These are phyloP conservation scores for Sinodicranocentrus sp. DNA, from an alignment of 2,888 invertebrate genomes.

Conservation along the genomic window DNA sequence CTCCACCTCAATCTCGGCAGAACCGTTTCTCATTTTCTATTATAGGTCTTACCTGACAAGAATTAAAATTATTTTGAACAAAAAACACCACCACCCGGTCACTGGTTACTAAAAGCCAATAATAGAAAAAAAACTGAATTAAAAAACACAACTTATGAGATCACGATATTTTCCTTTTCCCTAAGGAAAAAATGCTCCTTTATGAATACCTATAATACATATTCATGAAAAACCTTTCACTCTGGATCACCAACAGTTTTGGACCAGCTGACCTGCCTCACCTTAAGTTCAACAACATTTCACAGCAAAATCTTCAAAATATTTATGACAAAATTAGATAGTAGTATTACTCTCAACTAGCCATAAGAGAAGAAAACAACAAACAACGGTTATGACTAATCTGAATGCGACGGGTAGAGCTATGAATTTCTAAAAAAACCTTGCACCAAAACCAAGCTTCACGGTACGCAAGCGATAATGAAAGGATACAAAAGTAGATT, in stretches of 20 bases:
- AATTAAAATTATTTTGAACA: slow-evolving; percentile 42
- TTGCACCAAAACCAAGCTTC: too few species aligned
- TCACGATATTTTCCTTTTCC: slow-evolving; percentile 16
- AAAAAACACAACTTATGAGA: slow-evolving; percentile 45
- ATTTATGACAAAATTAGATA: too few species aligned
- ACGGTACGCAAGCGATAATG: too few species aligned
- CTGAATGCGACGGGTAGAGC: too few species aligned
- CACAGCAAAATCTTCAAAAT: too few species aligned
- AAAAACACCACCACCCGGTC: background rate
- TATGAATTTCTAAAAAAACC: too few species aligned
- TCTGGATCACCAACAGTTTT: slow-evolving; percentile 35
- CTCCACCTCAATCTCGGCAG: background rate
- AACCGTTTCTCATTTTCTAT: slow-evolving; percentile 51
- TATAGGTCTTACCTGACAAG: slow-evolving; percentile 49
- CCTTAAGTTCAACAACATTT: slow-evolving; percentile 59
- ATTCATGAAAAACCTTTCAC: slow-evolving; percentile 17
- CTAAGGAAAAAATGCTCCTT: background rate
- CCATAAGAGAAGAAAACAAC: too few species aligned
- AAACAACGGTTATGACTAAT: too few species aligned
- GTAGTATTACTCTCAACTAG: too few species aligned
- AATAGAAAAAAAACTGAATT: slow-evolving; percentile 33
- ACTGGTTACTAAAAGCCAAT: slow-evolving; percentile 22
- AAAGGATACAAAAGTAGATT: too few species aligned
- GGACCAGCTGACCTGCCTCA: slow-evolving; percentile 46
- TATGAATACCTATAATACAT: background rate